phyloP scores from a whole-genome alignment of 2,797 vertebrate genomes.

The Glyptemys insculpta region DNA sequence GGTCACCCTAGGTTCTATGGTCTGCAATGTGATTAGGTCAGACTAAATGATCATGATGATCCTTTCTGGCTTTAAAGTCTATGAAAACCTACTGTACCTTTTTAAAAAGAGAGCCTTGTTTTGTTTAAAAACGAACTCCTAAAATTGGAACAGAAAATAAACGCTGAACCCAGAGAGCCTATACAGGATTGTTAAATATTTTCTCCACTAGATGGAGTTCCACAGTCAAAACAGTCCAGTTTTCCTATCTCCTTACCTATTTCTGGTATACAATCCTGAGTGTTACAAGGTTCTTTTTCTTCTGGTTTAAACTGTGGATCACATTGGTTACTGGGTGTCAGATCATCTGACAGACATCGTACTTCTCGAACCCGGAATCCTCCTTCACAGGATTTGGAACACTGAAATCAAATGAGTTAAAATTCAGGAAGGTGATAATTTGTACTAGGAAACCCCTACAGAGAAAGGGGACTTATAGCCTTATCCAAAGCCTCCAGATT shows the following conservation, averaged over 20 bases:
- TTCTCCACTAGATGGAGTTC: slow-evolving; percentile 60
- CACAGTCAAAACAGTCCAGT: background rate
- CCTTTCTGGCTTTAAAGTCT: background rate
- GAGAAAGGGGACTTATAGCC: background rate
- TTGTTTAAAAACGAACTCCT: background rate
- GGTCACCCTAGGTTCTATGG: background rate
- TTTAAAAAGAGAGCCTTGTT: background rate
- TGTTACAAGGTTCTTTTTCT: slow-evolving; percentile 88
- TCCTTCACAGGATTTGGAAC: slow-evolving; percentile 93
- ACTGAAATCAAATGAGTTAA: slow-evolving; percentile 79
- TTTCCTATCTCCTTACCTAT: slow-evolving; percentile 84
- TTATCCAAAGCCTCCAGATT: background rate
- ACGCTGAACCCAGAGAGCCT: background rate
- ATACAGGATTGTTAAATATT: background rate
- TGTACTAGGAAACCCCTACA: background rate
- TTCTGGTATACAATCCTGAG: slow-evolving; percentile 89
- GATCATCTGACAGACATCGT: slow-evolving; percentile 91
- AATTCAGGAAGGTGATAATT: background rate
- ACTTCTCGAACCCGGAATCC: slow-evolving; percentile 95
- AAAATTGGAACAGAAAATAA: background rate
- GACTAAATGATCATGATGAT: background rate
- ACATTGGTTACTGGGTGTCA: slow-evolving; percentile 86
- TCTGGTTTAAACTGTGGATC: slow-evolving; percentile 85
- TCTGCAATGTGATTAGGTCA: background rate
- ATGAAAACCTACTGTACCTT: background rate